Evolutionary conservation across 2,888 invertebrate species (phyloP).

Genomic region (Bedellia somnulentella): DNA sequence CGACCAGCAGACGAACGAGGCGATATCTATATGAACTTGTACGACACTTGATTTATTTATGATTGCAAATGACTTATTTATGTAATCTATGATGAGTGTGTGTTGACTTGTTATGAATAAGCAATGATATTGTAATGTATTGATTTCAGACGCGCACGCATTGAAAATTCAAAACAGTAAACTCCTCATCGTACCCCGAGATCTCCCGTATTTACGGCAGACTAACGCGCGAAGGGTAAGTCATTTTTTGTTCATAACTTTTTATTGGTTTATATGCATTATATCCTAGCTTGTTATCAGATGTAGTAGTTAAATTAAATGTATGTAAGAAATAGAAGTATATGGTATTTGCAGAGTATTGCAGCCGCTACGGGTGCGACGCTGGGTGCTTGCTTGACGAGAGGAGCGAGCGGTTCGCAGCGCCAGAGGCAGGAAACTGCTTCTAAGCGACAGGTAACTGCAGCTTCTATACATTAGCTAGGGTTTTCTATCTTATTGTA

Average conservation of each 20-base stretch:
- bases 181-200: slow-evolving; percentile 47
- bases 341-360: slow-evolving; percentile 33
- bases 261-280: neutral
- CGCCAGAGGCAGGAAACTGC: slow-evolving; percentile 57
- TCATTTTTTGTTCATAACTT: neutral
- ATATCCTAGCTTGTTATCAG: neutral
- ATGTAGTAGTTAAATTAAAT: neutral
- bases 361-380: slow-evolving; percentile 59
- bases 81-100: neutral
- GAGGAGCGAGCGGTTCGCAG: slow-evolving; percentile 58
- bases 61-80: too few relatives aligned
- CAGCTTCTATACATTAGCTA: too few relatives aligned
- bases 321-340: neutral
- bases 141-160: slow-evolving; percentile 36
- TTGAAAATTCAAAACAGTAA: slow-evolving; percentile 38
- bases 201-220: slow-evolving; percentile 53
- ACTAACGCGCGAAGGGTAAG: slow-evolving; percentile 55
- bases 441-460: slow-evolving; percentile 48
- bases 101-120: neutral
- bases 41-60: too few relatives aligned
- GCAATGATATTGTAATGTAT: neutral
- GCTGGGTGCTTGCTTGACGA: slow-evolving; percentile 59
- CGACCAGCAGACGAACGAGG: too few relatives aligned
- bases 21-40: too few relatives aligned
- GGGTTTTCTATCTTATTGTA: too few relatives aligned